These are phyloP conservation scores for Drepana arcuata DNA, from an alignment of 1,140 invertebrate species.

Conservation along the genomic window DNA sequence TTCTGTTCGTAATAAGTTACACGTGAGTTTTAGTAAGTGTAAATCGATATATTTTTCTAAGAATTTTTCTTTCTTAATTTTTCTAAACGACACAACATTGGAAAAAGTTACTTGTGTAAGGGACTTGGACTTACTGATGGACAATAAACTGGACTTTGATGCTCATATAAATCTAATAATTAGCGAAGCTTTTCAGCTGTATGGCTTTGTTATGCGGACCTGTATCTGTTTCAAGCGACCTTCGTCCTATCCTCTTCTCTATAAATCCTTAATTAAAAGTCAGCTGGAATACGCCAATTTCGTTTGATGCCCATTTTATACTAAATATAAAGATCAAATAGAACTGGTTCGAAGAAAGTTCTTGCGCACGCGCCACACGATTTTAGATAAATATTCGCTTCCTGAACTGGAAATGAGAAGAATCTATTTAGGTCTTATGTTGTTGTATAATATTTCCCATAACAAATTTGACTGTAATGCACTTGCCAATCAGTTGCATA, in stretches of 20 bases:
- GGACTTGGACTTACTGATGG: not conserved
- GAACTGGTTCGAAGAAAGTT: not conserved
- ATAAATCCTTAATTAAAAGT: not conserved
- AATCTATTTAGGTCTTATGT: not conserved
- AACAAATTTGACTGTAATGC: too few species aligned
- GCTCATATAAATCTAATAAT: not conserved
- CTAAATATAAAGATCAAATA: not conserved
- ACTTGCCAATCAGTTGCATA: too few species aligned
- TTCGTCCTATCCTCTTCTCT: not conserved
- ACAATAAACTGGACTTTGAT: not conserved
- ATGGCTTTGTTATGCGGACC: not conserved
- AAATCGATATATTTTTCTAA: not conserved
- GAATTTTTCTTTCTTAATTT: not conserved
- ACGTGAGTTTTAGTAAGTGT: too few species aligned
- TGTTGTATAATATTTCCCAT: not conserved
- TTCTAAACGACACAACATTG: not conserved
- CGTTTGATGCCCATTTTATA: not conserved
- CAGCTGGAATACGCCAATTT: not conserved
- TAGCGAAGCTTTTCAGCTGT: not conserved
- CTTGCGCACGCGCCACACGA: not conserved
- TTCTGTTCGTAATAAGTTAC: too few species aligned
- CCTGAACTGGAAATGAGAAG: not conserved
- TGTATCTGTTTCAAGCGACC: not conserved
- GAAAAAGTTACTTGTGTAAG: not conserved
- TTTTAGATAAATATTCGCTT: not conserved